phyloP scores from a whole-genome alignment of 2,797 vertebrate genomes.

The Alauda arvensis region DNA sequence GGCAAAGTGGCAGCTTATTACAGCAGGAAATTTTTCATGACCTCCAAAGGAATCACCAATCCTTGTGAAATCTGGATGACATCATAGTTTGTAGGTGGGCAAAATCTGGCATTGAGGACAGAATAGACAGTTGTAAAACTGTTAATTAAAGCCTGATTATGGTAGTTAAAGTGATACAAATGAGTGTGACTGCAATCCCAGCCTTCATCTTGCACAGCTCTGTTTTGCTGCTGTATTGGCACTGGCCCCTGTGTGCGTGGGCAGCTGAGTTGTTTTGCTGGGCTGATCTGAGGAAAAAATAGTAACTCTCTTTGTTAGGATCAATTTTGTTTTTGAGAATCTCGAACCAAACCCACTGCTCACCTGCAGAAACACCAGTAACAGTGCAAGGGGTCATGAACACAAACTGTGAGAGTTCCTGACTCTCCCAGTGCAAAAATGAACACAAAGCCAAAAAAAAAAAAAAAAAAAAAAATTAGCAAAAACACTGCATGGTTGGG shows the following conservation, averaged over 20 bases:
- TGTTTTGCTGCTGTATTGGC: conserved; percentile 13
- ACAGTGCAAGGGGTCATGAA: neutral
- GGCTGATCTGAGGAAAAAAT: neutral
- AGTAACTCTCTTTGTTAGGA: neutral
- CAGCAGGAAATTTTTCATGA: neutral
- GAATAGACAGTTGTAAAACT: neutral
- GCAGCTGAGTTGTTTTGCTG: conserved; percentile 8
- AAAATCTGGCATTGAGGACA: neutral
- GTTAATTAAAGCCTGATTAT: neutral
- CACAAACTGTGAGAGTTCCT: neutral
- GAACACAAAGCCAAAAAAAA: neutral
- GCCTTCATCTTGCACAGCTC: neutral
- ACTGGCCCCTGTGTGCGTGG: neutral
- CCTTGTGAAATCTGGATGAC: neutral
- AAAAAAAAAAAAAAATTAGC: neutral
- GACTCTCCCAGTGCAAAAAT: neutral
- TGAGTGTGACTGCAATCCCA: conserved; percentile 2
- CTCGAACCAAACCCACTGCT: neutral
- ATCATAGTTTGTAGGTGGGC: neutral
- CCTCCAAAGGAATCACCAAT: neutral
- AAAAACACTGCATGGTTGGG: neutral
- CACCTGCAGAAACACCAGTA: neutral
- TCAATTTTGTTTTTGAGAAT: neutral
- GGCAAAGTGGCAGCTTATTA: neutral
- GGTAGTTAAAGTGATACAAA: conserved; percentile 11